Base-by-base conservation (phyloP, 1,140 invertebrate genomes). In the Drosophila elegans region DNA sequence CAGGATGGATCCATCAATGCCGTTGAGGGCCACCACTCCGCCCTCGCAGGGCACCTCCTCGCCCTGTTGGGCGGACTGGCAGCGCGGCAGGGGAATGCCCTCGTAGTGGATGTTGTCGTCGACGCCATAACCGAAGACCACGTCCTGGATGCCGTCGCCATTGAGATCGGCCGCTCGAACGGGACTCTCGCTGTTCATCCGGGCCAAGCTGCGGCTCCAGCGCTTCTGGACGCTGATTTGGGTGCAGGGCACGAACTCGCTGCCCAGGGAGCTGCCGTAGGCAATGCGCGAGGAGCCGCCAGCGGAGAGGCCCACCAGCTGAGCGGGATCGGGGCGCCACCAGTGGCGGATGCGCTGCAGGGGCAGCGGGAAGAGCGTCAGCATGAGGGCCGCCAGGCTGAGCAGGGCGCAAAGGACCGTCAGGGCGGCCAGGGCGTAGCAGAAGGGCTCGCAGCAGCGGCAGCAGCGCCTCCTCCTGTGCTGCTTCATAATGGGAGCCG, bases 101-200 rank as follows among this genome's bases (percentile, higher is more conserved):
- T 92, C 91, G 16, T 90, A 91, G 46, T 90, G 91, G 38, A 92
- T 92, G 44, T 88, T 92, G 38, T 92, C 91, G 53, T 92, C 91
- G 93, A 96, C 96, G 46, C 95, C 96, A 92, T 96, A 97, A 71
- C 96, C 96, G 48, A 97, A 93, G 53, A 97, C 94, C 39, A 97
- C 93, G 93, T 98, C 97, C 36, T 95, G 93, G 21, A 96, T 82
- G 32, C 94, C 94, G 93, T 98, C 97, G 7, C 93, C 85, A 93
- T 97, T 96, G 0, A 97, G 93, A 92, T 97, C 96, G 27, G 95
- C 92, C 48, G 95, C 93, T 72, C 96, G 93, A 44, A 97, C 93
- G 1, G 96, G 94, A 38, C 96, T 95, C 93, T 97, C 96, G 7
- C 96, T 96, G 36, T 95, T 95, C 11, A 97, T 93, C 86, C 96